Evolutionary conservation across 1,140 invertebrate species (phyloP), one percentile per base, ranked within the genome.

Genomic region (Drosophila mauritiana): DNA sequence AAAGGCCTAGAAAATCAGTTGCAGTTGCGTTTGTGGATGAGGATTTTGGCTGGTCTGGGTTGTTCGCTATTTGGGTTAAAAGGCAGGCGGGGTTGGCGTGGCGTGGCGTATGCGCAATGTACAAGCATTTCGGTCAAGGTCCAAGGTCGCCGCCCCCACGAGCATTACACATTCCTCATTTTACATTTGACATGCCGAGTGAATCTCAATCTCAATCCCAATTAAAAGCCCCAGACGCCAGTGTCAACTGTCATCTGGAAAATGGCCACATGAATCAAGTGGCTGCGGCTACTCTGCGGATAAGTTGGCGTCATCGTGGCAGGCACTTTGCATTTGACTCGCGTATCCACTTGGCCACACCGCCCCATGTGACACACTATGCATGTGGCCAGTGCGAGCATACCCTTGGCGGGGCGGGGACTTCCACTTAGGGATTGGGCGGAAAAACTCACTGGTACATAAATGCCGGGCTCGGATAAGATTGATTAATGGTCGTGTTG

Each of bases 1-100:
- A 85, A 85, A 80, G 55, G 80, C 85, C 86, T 90, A 90, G 45
- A 81, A 90, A 76, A 88, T 73, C 84, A 88, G 73, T 83, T 75
- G 74, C 67, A 79, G 46, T 77, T 76, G 49, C 48, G 43, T 20
- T 51, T 36, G 49, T 52, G 49, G 49, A 13, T 52, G 20, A 52
- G 49, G 49, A 51, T 17, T 51, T 36, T 27, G n/a, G 11, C 48
- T 51, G 48, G n/a, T 12, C 48, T 65, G 58, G 63, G n/a, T 67
- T 51, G 42, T 65, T 65, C 42, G 25, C 53, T 76, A 62, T 69
- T 55, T 51, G 51, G 34, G 55, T 42, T 68, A 55, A 59, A 22
- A 27, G 20, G 43, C 12, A 62, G 61, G 55, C 54, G 31, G 34
- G 65, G 53, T 74, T 77, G 73, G 58, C 65, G 74, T 77, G 73